Evolutionary conservation across 2,113 vertebrate genomes (phyloP).

Genomic region (Phalacrocorax brasilianus): DNA sequence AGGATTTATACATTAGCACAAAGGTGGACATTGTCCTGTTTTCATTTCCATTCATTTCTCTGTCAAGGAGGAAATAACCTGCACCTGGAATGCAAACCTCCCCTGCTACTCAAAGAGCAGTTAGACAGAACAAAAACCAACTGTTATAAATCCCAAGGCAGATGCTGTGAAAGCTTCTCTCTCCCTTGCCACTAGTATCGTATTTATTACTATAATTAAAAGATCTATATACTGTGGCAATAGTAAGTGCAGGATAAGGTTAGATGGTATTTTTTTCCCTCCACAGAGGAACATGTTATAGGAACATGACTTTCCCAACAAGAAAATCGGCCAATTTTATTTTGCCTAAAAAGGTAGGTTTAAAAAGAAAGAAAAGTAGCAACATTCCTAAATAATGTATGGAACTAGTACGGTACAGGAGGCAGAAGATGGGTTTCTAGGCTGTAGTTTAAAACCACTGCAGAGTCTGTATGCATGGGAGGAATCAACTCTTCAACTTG

Average conservation of each 20-base stretch:
- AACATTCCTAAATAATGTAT: background rate
- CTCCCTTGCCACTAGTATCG: background rate
- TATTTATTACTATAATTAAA: background rate
- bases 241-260: background rate
- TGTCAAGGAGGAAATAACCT: conserved; percentile 23
- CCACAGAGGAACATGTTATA: background rate
- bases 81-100: conserved; percentile 28
- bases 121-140: conserved; percentile 11
- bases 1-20: background rate
- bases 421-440: background rate
- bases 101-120: background rate
- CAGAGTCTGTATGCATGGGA: background rate
- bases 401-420: background rate
- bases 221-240: background rate
- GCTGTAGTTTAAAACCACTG: conserved; percentile 9
- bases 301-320: background rate
- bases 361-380: background rate
- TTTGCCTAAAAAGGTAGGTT: background rate
- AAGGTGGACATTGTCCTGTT: background rate
- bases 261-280: background rate
- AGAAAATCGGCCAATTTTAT: background rate
- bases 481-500: conserved; percentile 15
- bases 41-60: conserved; percentile 14
- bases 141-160: conserved; percentile 5
- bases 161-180: background rate